Evolutionary conservation across 2,113 vertebrate genomes (phyloP), one percentile per base, ranked within the genome.

Genomic region (Rhabdomys dilectus): DNA sequence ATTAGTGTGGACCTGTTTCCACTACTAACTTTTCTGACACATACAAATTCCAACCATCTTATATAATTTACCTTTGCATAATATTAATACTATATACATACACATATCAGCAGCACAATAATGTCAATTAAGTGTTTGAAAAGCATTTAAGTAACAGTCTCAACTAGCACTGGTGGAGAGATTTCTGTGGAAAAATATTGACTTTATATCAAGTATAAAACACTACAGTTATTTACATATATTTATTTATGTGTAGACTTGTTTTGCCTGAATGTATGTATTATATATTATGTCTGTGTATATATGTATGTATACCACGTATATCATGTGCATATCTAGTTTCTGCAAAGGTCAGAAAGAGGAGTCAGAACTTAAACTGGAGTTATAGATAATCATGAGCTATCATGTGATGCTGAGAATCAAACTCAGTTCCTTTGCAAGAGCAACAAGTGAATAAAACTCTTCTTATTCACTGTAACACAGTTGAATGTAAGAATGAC

Each of bases 381-480:
- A 84, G 13, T 82, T 29, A 17, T 42, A 42, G 24, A 62, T 29
- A n/a, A 36, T 82, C n/a, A 36, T 60, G 11, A 26, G 12, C 80
- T 10, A 82, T 60, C 36, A 15, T 60, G 5, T 82, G 11, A 36
- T 60, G 22, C 53, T 39, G 22, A 21, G 13, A 82, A 60, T 82
- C 22, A 7, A 82, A 29, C 80, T 21, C 21, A 60, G 53, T 60
- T 26, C 22, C 78, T 82, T 60, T 39, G 22, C 12, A 82, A 26
- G 56, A 82, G 3, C 56, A n/a, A n/a, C n/a, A 82, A 39, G 36
- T 39, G 0, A 12, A 39, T 12, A 60, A 82, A 60, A 60, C 21
- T 24, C 13, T 77, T 89, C 73, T 91, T 29, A 86, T 45, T 93
- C 82, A 89, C 58, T 39, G 56, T 93, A 72, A 82, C 13, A 77